phyloP scores from a whole-genome alignment of 2,113 vertebrate species.

The Petromus typicus region DNA sequence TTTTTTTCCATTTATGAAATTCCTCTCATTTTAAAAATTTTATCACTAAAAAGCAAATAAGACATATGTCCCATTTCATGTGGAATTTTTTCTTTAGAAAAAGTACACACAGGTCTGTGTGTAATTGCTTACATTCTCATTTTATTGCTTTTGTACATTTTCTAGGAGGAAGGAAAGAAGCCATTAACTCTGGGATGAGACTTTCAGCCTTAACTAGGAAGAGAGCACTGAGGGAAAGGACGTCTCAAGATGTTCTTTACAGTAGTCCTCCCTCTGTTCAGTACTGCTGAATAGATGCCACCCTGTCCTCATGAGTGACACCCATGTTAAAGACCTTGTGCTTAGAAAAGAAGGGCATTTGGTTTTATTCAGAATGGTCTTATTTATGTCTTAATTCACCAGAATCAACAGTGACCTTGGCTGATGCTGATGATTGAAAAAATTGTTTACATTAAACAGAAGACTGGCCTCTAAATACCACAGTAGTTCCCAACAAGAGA shows the following conservation, averaged over 20 bases:
- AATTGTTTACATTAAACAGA: background rate
- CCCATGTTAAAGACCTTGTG: background rate
- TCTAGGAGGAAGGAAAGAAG: background rate
- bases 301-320: background rate
- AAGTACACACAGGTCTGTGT: background rate
- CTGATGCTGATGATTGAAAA: background rate
- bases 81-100: background rate
- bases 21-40: background rate
- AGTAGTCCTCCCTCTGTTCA: background rate
- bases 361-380: background rate
- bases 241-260: background rate
- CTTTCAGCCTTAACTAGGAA: background rate
- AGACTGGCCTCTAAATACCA: background rate
- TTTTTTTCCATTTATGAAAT: background rate
- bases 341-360: background rate
- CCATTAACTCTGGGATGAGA: background rate
- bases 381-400: background rate
- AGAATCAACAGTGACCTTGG: background rate
- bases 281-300: background rate
- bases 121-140: background rate
- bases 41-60: background rate
- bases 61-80: background rate
- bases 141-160: background rate
- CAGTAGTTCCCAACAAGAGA: background rate
- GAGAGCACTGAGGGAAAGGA: background rate